Conservation (phyloP, 2,888 invertebrate species). For the Rhingia campestris region DNA sequence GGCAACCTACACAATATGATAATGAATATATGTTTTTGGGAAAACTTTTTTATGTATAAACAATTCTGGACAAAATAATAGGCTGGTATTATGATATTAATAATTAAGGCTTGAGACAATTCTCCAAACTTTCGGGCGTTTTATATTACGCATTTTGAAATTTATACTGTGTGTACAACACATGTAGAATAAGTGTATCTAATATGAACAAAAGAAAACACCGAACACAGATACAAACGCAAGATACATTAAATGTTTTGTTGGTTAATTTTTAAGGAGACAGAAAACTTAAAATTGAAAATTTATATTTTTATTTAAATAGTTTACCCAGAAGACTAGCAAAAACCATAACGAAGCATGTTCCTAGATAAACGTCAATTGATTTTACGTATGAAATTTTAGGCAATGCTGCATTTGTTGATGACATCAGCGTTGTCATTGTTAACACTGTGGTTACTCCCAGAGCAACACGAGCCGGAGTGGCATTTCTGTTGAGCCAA, state of each 20-base stretch:
- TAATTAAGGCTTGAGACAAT: not conserved
- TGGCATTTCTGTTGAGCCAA: slow-evolving; percentile 97
- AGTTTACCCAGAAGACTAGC: slow-evolving; percentile 95
- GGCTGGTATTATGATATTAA: not conserved
- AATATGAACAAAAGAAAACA: slow-evolving; percentile 1
- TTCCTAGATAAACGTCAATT: slow-evolving; percentile 98
- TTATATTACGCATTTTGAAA: not conserved
- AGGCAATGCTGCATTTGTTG: slow-evolving; percentile 97
- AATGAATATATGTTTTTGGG: too few relatives aligned
- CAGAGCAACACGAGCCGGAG: slow-evolving; percentile 95
- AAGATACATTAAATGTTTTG: slow-evolving; percentile 51
- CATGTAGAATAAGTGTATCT: not conserved
- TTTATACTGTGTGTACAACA: not conserved
- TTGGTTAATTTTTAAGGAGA: slow-evolving; percentile 50
- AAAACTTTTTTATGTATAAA: not conserved
- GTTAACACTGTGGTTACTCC: slow-evolving; percentile 98
- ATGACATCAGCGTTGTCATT: slow-evolving; percentile 98
- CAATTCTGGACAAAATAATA: not conserved
- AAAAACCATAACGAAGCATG: slow-evolving; percentile 99
- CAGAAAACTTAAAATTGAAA: slow-evolving; percentile 54
- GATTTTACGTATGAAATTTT: slow-evolving; percentile 99
- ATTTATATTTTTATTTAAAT: slow-evolving; percentile 66
- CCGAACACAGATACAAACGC: slow-evolving; percentile 46
- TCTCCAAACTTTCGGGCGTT: not conserved
- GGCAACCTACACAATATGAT: too few relatives aligned